Conservation (phyloP, 2,113 vertebrate genomes). For the Telmatochromis brichardi region DNA sequence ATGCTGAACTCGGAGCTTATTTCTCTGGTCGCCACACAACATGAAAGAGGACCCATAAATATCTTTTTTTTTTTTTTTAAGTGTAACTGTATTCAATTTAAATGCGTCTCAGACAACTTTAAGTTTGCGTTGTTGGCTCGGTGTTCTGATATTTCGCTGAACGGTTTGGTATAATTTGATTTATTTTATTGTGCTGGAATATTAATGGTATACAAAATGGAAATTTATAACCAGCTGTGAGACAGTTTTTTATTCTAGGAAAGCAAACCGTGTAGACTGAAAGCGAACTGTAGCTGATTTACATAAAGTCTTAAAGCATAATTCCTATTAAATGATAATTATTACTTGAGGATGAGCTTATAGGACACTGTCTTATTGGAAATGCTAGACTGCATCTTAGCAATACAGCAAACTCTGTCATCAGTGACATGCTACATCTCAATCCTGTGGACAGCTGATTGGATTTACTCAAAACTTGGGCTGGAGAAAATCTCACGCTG, state of each 20-base stretch:
- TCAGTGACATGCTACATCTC: constrained; percentile 63
- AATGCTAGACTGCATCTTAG: constrained; percentile 34
- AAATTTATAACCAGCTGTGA: neutral
- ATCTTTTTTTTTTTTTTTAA: neutral
- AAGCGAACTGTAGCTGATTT: constrained; percentile 33
- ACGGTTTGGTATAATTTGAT: neutral
- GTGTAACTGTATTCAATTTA: neutral
- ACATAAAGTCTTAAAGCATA: constrained; percentile 54
- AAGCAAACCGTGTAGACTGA: constrained; percentile 30
- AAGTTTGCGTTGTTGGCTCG: neutral
- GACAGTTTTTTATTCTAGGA: neutral
- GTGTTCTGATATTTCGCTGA: neutral
- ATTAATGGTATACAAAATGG: neutral
- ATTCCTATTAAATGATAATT: constrained; percentile 61
- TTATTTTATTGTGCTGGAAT: neutral
- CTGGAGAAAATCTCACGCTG: constrained; percentile 64
- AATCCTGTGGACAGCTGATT: constrained; percentile 68
- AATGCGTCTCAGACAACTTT: neutral
- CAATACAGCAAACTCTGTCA: constrained; percentile 48
- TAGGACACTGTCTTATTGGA: constrained; percentile 53
- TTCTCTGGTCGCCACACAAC: constrained; percentile 21
- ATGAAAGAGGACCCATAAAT: constrained; percentile 38
- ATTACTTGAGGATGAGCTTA: constrained; percentile 49
- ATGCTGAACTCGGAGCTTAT: constrained; percentile 42
- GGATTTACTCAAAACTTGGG: constrained; percentile 68